Percentiles rank a stretch among this genome's conserved stretches.
Conservation (phyloP, 2,888 invertebrate genomes). For the Chloroclysta siterata region DNA sequence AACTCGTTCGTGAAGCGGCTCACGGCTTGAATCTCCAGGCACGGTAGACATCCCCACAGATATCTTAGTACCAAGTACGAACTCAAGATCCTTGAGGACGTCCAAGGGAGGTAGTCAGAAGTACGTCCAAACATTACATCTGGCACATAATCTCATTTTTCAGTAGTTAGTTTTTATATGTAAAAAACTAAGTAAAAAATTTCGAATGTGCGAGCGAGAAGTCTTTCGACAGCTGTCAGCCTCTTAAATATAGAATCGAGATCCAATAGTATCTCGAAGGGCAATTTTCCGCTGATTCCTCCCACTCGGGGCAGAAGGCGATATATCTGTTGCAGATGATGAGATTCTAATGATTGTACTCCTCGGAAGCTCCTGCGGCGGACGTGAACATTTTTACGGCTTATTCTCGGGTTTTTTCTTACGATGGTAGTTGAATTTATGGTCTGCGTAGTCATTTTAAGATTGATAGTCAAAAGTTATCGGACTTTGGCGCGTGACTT, state of each 20-base stretch:
- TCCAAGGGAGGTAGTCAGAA: no score
- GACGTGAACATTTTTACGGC: constrained; percentile 28
- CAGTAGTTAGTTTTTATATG: no score
- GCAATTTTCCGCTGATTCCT: constrained; percentile 55
- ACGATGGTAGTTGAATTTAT: constrained; percentile 10
- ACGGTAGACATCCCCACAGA: no score
- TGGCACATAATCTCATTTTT: no score
- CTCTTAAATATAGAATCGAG: constrained; percentile 23
- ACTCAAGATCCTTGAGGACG: no score
- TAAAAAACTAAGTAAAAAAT: no score
- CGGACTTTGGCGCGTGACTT: neutral
- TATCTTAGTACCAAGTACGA: no score
- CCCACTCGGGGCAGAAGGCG: constrained; percentile 48
- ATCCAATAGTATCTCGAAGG: constrained; percentile 28
- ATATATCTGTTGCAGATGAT: constrained; percentile 53
- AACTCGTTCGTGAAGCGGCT: no score
- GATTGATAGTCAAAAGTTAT: neutral
- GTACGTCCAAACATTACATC: no score
- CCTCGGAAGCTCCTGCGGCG: constrained; percentile 18
- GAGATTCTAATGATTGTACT: constrained; percentile 61
- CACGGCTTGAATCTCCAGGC: no score
- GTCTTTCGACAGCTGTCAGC: no score
- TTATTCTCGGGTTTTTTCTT: constrained; percentile 18
- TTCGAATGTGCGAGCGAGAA: no score
- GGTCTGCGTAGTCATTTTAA: neutral